Evolutionary conservation across 2,113 vertebrate genomes (phyloP), one percentile per base, ranked within the genome.

Genomic region (Gadus chalcogrammus): DNA sequence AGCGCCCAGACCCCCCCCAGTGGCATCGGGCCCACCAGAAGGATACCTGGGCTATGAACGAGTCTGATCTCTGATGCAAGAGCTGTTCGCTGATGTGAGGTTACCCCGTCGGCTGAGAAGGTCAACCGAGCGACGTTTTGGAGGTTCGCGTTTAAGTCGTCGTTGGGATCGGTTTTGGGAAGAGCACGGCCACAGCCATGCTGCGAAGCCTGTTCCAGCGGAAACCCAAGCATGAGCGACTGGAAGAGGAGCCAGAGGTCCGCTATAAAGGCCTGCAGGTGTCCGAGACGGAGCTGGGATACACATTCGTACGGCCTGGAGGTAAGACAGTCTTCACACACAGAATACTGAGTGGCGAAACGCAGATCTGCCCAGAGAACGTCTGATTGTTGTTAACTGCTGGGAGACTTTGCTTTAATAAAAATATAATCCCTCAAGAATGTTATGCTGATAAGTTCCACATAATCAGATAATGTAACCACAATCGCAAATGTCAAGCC

Each of bases 261-360:
- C 92, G 91, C 75, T 96, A 93, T 75, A 96, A 93, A 81, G 97
- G 96, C 64, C 94, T 91, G 61, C 67, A 96, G 85, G 94, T 97
- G 75, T 93, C 92, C 0, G 96, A 98, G 91, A 92, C 81, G 74
- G 92, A 95, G 69, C 92, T 99, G 65, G 92, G 90, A 74, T 96
- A 93, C 69, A 92, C 89, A 66, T 94, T 94, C 65, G 88, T 94
- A 73, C 91, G 85, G 69, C 94, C 95, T 16, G 95, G 95, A 95
- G 97, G 96, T 99, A 95, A 95, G 96, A 72, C 66, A 22, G 20
- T 73, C 66, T 17, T 9, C n/a, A 24, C 15, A 38, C 55, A 58
- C 15, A 58, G n/a, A 17, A 13, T 48, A 12, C 42, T 12, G 9
- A 13, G 8, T 48, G 2, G 12, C 8, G 9, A 48, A 48, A 48